These are phyloP conservation scores for Copsychus sechellarum DNA, from an alignment of 2,113 vertebrate species.

Conservation along the genomic window DNA sequence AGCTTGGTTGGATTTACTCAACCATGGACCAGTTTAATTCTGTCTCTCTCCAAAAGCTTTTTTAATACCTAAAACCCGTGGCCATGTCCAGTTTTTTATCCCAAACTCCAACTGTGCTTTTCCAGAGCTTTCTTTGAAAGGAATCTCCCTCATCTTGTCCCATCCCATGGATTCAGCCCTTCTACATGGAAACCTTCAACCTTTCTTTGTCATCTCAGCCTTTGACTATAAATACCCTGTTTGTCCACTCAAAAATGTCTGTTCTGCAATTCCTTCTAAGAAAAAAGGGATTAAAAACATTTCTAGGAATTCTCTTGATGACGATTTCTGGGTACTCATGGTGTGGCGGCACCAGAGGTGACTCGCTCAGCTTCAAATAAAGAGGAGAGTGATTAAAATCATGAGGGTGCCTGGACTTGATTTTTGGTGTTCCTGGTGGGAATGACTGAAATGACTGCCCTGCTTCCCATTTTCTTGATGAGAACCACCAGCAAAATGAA, in stretches of 20 bases:
- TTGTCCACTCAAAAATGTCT: not conserved
- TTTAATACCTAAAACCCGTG: accelerated
- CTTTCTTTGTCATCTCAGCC: not conserved
- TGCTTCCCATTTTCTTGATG: not conserved
- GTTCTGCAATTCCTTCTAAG: not conserved
- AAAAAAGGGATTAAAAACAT: not conserved
- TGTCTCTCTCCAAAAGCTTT: not conserved
- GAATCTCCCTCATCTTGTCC: not conserved
- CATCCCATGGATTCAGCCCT: not conserved
- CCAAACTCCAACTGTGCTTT: accelerated
- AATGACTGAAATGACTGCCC: accelerated
- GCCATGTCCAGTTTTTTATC: not conserved
- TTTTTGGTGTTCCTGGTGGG: not conserved
- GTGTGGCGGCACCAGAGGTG: not conserved
- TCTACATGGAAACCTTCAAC: not conserved
- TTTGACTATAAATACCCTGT: not conserved
- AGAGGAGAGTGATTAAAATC: not conserved
- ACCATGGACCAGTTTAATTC: not conserved
- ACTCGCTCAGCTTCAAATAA: not conserved
- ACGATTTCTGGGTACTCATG: not conserved
- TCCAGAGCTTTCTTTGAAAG: not conserved
- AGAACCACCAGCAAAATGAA: not conserved
- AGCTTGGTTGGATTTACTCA: not conserved
- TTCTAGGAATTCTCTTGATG: not conserved
- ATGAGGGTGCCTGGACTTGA: not conserved